Conservation (phyloP, 2,797 vertebrate species). For the Pseudochirops cupreus region DNA sequence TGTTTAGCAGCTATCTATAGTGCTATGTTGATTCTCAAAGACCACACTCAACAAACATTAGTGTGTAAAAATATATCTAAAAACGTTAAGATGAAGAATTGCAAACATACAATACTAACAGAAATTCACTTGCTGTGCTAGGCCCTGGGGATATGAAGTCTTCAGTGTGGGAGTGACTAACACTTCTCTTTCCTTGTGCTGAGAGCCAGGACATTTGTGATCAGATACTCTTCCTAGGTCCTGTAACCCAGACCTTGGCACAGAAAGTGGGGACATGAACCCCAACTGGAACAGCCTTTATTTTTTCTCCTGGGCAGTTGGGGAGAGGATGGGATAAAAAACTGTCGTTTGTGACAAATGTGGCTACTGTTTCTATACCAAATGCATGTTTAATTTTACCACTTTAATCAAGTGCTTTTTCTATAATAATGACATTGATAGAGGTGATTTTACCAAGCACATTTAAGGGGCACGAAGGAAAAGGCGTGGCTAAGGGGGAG, state of each 20-base stretch:
- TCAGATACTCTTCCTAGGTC: not conserved
- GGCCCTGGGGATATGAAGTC: not conserved
- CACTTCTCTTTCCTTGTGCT: not conserved
- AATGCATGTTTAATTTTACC: not conserved
- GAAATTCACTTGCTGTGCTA: slow-evolving; percentile 7
- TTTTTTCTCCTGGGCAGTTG: not conserved
- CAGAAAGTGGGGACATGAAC: not conserved
- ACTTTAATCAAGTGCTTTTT: not conserved
- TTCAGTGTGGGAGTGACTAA: not conserved
- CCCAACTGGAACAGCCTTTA: not conserved
- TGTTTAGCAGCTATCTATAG: not conserved
- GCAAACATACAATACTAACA: not conserved
- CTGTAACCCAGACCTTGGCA: not conserved
- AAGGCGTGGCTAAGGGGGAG: not conserved
- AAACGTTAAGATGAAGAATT: slow-evolving; percentile 11
- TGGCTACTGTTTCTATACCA: not conserved
- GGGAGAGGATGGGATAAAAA: not conserved
- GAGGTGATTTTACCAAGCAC: not conserved
- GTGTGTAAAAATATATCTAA: not conserved
- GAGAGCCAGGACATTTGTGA: not conserved
- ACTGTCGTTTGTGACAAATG: not conserved
- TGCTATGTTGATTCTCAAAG: not conserved
- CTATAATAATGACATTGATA: not conserved
- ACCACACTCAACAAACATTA: not conserved
- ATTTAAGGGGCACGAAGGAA: not conserved